Conservation (phyloP, 2,888 invertebrate species). For the Metellina segmentata region DNA sequence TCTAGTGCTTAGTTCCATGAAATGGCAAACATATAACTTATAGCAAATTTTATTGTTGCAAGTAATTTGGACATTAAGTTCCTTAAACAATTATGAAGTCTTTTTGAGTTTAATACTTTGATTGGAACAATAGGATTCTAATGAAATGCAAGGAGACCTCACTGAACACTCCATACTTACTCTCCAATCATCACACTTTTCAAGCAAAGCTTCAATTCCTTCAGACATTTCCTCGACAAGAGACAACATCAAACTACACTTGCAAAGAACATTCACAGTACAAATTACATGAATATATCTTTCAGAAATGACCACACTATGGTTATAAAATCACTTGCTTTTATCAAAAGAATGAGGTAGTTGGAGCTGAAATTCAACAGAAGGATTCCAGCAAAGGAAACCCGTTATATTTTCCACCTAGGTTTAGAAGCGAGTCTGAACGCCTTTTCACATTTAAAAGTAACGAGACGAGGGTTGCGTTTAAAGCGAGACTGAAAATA, state of each 20-base stretch:
- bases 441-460: neutral
- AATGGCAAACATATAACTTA: neutral
- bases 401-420: constrained; percentile 26
- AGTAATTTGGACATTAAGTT: neutral
- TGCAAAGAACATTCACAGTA: constrained; percentile 36
- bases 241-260: constrained; percentile 36
- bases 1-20: neutral
- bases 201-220: neutral
- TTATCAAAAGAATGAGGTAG: constrained; percentile 74
- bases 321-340: constrained; percentile 69
- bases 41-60: too few relatives aligned
- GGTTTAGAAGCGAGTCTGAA: neutral
- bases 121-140: neutral
- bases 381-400: constrained; percentile 58
- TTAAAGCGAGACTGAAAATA: neutral
- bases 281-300: constrained; percentile 58
- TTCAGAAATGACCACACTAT: constrained; percentile 55
- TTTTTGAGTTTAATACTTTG: neutral
- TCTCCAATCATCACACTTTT: neutral
- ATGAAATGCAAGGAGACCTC: neutral
- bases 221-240: constrained; percentile 12
- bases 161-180: neutral
- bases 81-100: neutral
- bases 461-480: neutral
- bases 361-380: constrained; percentile 66